Conservation (phyloP, 2,888 invertebrate genomes). For the Neoascia interrupta region DNA sequence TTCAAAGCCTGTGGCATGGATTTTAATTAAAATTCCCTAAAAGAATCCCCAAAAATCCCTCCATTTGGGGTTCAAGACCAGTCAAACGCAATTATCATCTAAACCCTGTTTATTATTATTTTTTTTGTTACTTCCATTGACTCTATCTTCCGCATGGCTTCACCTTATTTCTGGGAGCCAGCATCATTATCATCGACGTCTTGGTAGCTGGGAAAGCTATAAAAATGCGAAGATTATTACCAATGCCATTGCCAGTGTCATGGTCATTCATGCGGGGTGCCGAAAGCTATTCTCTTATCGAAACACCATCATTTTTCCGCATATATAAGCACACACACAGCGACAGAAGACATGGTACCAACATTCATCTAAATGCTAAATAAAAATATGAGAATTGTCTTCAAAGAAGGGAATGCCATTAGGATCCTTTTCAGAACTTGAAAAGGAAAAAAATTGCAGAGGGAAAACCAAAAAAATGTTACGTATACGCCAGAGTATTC, state of each 20-base stretch:
- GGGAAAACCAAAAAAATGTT: not conserved
- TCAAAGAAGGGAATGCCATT: not conserved
- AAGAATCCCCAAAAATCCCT: not conserved
- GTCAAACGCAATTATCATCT: slow-evolving; percentile 34
- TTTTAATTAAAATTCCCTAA: slow-evolving; percentile 15
- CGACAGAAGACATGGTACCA: not conserved
- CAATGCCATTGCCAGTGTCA: slow-evolving; percentile 26
- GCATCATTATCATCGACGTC: not conserved
- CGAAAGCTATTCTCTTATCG: slow-evolving; percentile 27
- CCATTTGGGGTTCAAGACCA: not conserved
- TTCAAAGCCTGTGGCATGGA: slow-evolving; percentile 3
- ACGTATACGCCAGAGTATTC: slow-evolving; percentile 25
- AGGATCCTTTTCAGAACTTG: not conserved
- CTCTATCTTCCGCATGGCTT: slow-evolving; percentile 11
- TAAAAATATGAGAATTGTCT: not conserved
- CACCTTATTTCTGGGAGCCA: slow-evolving; percentile 12
- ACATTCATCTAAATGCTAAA: slow-evolving; percentile 45
- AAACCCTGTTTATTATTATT: not conserved
- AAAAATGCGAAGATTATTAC: slow-evolving; percentile 26
- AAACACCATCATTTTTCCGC: slow-evolving; percentile 6
- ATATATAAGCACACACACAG: too few species aligned
- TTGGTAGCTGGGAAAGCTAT: slow-evolving; percentile 22
- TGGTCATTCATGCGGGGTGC: slow-evolving; percentile 29
- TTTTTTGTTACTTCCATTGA: not conserved
- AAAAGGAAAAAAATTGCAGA: slow-evolving; percentile 2